phyloP scores from a whole-genome alignment of 2,888 invertebrate species.

The Amblyjoppa proteus region DNA sequence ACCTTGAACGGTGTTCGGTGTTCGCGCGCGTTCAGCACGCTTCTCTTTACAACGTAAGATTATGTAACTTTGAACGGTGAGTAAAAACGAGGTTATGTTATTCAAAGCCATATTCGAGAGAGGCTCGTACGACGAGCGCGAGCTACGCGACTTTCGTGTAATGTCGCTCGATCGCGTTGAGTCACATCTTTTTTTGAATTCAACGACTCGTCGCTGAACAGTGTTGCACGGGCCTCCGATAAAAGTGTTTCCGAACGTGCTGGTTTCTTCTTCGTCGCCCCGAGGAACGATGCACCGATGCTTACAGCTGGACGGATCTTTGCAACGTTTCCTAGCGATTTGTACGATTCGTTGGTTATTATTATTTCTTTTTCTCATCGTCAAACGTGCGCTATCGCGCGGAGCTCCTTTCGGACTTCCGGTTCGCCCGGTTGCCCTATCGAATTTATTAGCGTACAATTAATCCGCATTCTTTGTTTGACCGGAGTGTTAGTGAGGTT shows the following conservation, averaged over 20 bases:
- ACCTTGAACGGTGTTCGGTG: conserved; percentile 59
- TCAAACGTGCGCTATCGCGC: not conserved
- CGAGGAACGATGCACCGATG: not conserved
- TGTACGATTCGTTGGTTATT: not conserved
- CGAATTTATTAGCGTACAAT: not conserved
- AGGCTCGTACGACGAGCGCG: not conserved
- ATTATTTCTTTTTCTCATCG: not conserved
- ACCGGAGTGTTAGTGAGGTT: not conserved
- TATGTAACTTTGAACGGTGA: conserved; percentile 81
- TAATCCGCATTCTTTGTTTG: not conserved
- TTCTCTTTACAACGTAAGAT: conserved; percentile 70
- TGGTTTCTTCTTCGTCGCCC: conserved; percentile 6
- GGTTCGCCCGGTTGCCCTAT: not conserved
- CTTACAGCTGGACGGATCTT: conserved; percentile 40
- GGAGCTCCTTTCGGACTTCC: not conserved
- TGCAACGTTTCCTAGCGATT: conserved; percentile 5
- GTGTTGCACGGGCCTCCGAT: not conserved
- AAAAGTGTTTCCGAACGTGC: conserved; percentile 7
- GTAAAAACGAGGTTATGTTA: conserved; percentile 81
- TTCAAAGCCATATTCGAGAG: conserved; percentile 71
- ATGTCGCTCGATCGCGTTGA: conserved; percentile 51
- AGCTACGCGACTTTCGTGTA: conserved; percentile 22
- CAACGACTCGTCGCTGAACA: conserved; percentile 22
- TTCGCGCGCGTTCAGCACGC: conserved; percentile 62
- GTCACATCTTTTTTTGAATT: conserved; percentile 68